Base-by-base conservation (phyloP, 2,888 invertebrate genomes). In the Chesias legatella region DNA sequence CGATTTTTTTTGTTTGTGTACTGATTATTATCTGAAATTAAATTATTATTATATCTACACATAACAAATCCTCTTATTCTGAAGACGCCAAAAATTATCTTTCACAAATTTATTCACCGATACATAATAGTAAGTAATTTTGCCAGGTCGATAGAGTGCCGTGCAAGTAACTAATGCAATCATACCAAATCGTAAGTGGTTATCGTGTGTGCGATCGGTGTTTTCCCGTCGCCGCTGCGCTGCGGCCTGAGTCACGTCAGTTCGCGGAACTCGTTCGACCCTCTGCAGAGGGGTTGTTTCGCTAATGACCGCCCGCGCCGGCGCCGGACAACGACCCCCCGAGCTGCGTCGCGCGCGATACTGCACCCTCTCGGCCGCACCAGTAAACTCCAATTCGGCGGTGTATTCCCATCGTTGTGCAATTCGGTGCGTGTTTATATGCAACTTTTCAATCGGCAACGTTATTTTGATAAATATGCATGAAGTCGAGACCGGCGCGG, bases 381-480 rank as follows among this genome's bases (percentile, higher is more conserved):
- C 73, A 68, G 66, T 81, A 70, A 76, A 81, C 65, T 73, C 67
- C 63, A 83, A 77, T 76, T 79, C 73, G 58, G 63, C 61, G 58
- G 64, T n/a, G 66, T 66, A 55, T 59, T 60, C 54, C 58, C 57
- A 47, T 63, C 66, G 67, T 72, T 70, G 71, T 72, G 73, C 77
- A 73, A 72, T 78, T 76, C 72, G 60, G 72, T 84, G 82, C 82
- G 82, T 84, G 86, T 84, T 81, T 82, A 76, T 84, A 83, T 85
- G 83, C 84, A 85, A 77, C 81, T 80, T 85, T 85, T 84, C 85
- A 86, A 86, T 86, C 85, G 84, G 73, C 78, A 72, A 76, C 80
- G 83, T 83, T 85, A 84, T 86, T 86, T 84, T 83, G 84, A 86
- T 86, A 85, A 86, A 88, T 88, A 88, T 88, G 85, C 79, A 88